Evolutionary conservation across 2,888 invertebrate genomes (phyloP), one percentile per base, ranked within the genome.

Genomic region (Heliconius ethilla): DNA sequence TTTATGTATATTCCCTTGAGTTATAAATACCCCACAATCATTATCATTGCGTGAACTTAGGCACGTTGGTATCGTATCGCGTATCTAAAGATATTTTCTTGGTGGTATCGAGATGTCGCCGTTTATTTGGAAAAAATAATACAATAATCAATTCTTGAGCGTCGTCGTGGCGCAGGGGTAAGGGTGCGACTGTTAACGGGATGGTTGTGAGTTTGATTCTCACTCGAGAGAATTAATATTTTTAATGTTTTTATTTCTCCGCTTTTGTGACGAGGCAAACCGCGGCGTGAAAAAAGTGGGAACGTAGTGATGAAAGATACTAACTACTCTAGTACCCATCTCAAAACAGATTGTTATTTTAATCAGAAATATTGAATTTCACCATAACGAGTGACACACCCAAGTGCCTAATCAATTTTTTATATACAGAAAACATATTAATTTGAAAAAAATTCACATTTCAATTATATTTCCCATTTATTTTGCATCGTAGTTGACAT

Each of bases 401-500:
- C n/a, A 59, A 59, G 37, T 59, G 13, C 33, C 33, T 33, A n/a
- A 59, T 33, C 33, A 72, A 72, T 33, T 37, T 33, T 15, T 40
- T 45, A 72, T 72, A n/a, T 55, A 72, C 70, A 55, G 70, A 29
- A 55, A 11, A 29, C 59, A 37, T 55, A 62, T 65, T 51, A 63
- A 45, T 70, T 51, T 76, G 51, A 70, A 76, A 70, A 76, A 10
- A 63, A 9, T 33, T n/a, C 33, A 70, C 62, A 63, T 63, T 63
- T 40, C 62, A 67, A 55, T 33, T n/a, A 45, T 62, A 11, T 29
- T 45, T 63, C 51, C 22, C 62, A 65, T 70, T 55, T 67, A 75
- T 55, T 69, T 67, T 18, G n/a, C 55, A 37, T 29, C 59, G 40
- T 59, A n/a, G 55, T 72, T 72, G 33, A 59, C 40, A 75, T 55